A percentile compares a stretch with the other conserved stretches of the same genome.
Evolutionary conservation across 2,888 invertebrate species (phyloP).

Genomic region (Lepetodrilus schrolli): DNA sequence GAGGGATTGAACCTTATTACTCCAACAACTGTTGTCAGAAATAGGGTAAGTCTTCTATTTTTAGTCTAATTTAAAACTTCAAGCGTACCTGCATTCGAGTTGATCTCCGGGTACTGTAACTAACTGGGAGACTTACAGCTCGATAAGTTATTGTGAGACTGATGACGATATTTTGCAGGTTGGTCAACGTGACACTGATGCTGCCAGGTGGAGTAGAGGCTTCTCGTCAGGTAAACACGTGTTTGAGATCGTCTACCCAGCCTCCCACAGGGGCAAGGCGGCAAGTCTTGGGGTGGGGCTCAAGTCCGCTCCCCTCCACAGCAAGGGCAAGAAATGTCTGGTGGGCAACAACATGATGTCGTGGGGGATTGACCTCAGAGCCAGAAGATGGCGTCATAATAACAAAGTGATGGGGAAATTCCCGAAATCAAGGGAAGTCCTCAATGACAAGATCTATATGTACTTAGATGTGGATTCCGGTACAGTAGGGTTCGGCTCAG

Average conservation of each 20-base stretch:
- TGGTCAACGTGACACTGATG: too few species aligned
- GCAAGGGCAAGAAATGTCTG: conserved; percentile 41
- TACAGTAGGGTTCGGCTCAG: conserved; percentile 55
- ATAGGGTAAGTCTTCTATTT: not conserved
- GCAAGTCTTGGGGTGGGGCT: conserved; percentile 56
- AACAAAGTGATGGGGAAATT: conserved; percentile 37
- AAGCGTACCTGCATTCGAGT: too few species aligned
- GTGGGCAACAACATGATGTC: conserved; percentile 47
- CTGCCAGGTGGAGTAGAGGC: conserved; percentile 59
- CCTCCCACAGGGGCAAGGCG: conserved; percentile 43
- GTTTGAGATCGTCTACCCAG: conserved; percentile 58
- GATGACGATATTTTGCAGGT: too few species aligned
- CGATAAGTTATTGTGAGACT: too few species aligned
- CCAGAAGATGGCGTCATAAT: conserved; percentile 44
- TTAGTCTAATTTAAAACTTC: too few species aligned
- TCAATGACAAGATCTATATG: conserved; percentile 65
- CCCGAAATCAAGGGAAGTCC: conserved; percentile 35
- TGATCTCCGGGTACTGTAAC: too few species aligned
- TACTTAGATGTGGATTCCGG: conserved; percentile 57
- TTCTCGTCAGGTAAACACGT: conserved; percentile 59
- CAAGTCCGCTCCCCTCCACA: conserved; percentile 41
- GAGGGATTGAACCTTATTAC: conserved; percentile 51
- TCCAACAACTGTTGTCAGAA: conserved; percentile 46
- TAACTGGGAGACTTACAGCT: too few species aligned
- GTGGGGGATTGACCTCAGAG: conserved; percentile 54